Base-by-base conservation (phyloP, 2,113 vertebrate genomes). In the Cervus canadensis region DNA sequence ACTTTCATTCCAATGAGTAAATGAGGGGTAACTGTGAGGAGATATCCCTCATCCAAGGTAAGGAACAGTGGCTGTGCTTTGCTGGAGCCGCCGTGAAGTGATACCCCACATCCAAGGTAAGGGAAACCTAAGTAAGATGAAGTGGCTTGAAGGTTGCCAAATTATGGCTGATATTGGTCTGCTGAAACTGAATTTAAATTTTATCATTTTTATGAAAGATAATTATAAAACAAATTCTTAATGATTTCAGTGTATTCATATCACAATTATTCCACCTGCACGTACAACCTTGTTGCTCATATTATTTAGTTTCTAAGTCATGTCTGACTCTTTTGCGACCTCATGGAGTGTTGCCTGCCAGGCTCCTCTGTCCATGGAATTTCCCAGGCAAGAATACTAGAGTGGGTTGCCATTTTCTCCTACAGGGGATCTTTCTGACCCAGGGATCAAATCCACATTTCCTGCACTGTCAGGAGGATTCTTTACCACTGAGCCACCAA, bases 91-190 rank as follows among this genome's bases (percentile, higher is more conserved):
- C 48, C 12, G 12, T 14, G 48, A 50, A 50, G 48, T 3, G 48
- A 50, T 50, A 50, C 48, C 48, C 48, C 48, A 50, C 3, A 12
- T 14, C 12, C 48, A 50, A 50, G 48, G 12, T 50, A 50, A 50
- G 48, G 48, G 48, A 50, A 50, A 50, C 2, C 48, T 50, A 50
- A 50, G 48, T 50, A 50, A 50, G 48, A 95, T 95, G 87, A 95
- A 96, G 45, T 96, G 85, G 81, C 62, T 97, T 95, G 96, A 97
- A 96, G 28, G 16, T 62, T 94, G 21, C 25, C 67, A 97, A 89
- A 94, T 95, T 96, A 96, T 81, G 81, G 87, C 52, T 96, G 82
- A 96, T 95, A 16, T 30, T 94, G 74, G 54, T 94, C 74, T 92
- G 45, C 8, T 98, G 86, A 98, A 94, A 93, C 93, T 45, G 30